These are phyloP conservation scores for Microtus oregoni DNA, from an alignment of 2,113 vertebrate species.

Conservation along the genomic window DNA sequence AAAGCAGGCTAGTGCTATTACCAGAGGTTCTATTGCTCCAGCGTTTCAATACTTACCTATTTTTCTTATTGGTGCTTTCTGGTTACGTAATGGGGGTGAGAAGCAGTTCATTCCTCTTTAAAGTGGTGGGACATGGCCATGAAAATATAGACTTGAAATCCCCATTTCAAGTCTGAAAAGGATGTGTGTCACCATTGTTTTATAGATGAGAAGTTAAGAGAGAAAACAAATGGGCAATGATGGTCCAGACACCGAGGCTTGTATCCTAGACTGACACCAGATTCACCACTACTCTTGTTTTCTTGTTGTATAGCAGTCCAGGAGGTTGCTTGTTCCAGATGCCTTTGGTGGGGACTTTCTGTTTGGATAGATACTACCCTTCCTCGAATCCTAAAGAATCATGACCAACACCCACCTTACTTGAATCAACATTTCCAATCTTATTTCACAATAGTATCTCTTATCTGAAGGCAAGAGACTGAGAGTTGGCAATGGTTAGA, in stretches of 20 bases:
- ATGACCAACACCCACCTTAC: neutral
- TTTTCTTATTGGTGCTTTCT: neutral
- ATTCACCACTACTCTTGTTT: neutral
- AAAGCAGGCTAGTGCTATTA: neutral
- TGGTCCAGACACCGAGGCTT: neutral
- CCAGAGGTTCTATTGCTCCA: neutral
- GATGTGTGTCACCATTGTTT: neutral
- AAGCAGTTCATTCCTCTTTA: neutral
- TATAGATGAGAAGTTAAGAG: conserved; percentile 25
- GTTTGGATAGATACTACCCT: neutral
- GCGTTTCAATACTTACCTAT: neutral
- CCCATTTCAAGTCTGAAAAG: neutral
- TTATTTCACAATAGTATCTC: neutral
- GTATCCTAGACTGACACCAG: neutral
- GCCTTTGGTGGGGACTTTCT: neutral
- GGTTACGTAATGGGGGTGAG: neutral
- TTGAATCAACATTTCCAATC: neutral
- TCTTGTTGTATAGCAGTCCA: neutral
- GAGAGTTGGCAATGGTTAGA: neutral
- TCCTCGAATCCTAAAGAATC: neutral
- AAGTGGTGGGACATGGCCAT: neutral
- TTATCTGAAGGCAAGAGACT: neutral
- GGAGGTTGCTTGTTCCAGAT: neutral
- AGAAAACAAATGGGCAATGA: neutral
- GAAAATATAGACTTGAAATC: neutral